These are phyloP conservation scores for Leucoma salicis DNA, from an alignment of 2,888 invertebrate genomes.

Conservation along the genomic window DNA sequence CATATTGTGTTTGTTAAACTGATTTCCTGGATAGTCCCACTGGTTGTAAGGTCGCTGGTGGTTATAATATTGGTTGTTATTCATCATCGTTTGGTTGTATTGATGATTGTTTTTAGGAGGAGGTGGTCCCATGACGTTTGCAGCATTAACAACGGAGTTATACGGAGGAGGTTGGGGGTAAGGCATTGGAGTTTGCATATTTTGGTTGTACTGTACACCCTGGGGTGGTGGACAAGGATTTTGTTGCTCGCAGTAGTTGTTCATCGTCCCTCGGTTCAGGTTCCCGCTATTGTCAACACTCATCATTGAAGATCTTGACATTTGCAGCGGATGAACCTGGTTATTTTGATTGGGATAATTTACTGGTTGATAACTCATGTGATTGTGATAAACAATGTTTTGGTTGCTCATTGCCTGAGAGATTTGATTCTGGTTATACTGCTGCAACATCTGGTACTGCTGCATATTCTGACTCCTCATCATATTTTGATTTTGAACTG, in stretches of 20 bases:
- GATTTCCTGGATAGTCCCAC: constrained; percentile 70
- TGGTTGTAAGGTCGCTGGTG: constrained; percentile 72
- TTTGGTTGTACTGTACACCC: constrained; percentile 60
- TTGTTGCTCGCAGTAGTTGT: constrained; percentile 64
- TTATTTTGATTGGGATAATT: constrained; percentile 58
- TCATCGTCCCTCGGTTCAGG: constrained; percentile 65
- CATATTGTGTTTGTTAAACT: constrained; percentile 70
- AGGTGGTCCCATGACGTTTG: constrained; percentile 74
- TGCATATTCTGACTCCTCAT: constrained; percentile 65
- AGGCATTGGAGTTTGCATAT: constrained; percentile 37
- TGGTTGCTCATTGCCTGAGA: constrained; percentile 55
- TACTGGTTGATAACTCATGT: constrained; percentile 60
- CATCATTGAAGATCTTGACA: constrained; percentile 75
- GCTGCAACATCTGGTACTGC: constrained; percentile 67
- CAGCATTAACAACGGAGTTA: constrained; percentile 66
- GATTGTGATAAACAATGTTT: constrained; percentile 58
- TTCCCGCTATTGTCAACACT: constrained; percentile 74
- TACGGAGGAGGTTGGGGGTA: constrained; percentile 71
- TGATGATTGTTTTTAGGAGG: constrained; percentile 76
- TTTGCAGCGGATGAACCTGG: constrained; percentile 67
- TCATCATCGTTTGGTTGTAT: constrained; percentile 75
- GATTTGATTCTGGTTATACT: constrained; percentile 62
- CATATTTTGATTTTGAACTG: constrained; percentile 58
- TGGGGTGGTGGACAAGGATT: constrained; percentile 52
- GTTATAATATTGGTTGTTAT: constrained; percentile 74